phyloP scores from a whole-genome alignment of 2,888 invertebrate species.

The Megalurothrips usitatus region DNA sequence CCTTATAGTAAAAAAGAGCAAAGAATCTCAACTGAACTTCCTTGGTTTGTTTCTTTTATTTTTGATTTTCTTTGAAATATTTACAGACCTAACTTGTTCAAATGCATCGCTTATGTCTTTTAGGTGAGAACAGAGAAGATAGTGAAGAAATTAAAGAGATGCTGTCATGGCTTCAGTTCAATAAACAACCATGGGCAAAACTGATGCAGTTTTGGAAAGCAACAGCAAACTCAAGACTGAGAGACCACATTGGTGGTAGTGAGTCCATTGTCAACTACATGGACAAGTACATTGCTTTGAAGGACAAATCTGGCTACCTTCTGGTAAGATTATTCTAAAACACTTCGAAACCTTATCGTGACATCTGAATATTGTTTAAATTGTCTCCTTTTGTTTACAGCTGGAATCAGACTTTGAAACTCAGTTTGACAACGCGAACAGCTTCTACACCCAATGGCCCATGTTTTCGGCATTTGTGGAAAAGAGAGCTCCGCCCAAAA shows the following conservation, averaged over 20 bases:
- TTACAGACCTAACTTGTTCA: neutral
- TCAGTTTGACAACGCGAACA: neutral
- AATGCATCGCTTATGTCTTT: neutral
- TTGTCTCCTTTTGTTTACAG: neutral
- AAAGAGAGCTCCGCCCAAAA: constrained; percentile 10
- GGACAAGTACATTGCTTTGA: neutral
- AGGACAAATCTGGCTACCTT: neutral
- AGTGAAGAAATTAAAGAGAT: neutral
- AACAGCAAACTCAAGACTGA: neutral
- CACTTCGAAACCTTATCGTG: neutral
- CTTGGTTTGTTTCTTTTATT: neutral
- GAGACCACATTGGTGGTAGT: neutral
- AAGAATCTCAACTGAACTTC: neutral
- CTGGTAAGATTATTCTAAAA: neutral
- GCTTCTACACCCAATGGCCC: constrained; percentile 6
- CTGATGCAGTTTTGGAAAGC: neutral
- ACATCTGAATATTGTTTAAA: neutral
- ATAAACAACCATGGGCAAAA: constrained; percentile 1
- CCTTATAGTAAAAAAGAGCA: neutral
- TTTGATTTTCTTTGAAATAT: neutral
- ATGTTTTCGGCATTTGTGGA: constrained; percentile 10
- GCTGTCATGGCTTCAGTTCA: neutral
- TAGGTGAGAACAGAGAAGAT: neutral
- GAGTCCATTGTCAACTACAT: neutral
- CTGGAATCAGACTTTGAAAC: constrained; percentile 5